Conservation (phyloP, 2,797 vertebrate genomes). For the Arctocebus calabarensis region DNA sequence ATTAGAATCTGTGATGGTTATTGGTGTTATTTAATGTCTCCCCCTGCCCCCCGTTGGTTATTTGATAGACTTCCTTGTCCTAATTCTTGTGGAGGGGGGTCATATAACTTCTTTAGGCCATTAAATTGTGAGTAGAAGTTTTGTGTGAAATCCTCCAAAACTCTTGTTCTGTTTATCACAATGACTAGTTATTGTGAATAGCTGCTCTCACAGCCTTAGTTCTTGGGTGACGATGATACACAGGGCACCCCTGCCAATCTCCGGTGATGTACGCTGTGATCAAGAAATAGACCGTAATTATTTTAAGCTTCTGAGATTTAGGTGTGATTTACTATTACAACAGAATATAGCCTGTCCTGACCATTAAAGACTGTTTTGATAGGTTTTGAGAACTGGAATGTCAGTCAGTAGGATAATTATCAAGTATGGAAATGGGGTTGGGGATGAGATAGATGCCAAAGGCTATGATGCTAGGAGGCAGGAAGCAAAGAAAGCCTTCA, state of each 20-base stretch:
- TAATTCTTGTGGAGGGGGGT: neutral
- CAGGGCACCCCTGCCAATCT: neutral
- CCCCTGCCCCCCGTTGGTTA: neutral
- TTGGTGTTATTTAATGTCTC: neutral
- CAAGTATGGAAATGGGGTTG: neutral
- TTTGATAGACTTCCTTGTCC: neutral
- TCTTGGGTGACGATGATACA: neutral
- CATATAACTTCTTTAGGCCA: neutral
- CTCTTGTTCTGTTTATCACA: neutral
- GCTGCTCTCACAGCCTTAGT: neutral
- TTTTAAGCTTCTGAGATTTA: constrained; percentile 5
- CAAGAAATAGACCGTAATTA: neutral
- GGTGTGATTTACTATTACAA: neutral
- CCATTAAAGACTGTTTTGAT: neutral
- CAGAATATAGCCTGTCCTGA: neutral
- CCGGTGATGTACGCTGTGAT: neutral
- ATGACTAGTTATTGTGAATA: neutral
- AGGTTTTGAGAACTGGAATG: constrained; percentile 4
- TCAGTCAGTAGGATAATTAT: neutral
- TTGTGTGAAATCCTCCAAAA: neutral
- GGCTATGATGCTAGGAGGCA: neutral
- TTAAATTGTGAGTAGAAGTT: neutral
- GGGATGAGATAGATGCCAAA: neutral
- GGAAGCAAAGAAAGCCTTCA: neutral
- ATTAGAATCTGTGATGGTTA: neutral